phyloP scores from a whole-genome alignment of 1,140 invertebrate genomes.

The Drosophila kanapiae region DNA sequence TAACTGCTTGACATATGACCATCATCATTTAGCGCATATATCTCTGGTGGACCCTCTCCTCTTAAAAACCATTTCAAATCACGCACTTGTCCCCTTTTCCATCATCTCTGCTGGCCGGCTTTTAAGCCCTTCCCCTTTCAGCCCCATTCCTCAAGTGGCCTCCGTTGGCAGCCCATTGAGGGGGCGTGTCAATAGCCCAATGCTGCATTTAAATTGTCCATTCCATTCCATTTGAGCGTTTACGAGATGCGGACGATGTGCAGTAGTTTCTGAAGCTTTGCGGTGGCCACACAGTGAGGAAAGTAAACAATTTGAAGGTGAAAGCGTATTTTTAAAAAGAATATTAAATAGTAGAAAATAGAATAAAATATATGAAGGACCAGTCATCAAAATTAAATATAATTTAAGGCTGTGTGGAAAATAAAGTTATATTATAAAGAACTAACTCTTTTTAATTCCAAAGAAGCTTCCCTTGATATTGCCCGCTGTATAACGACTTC shows the following conservation, averaged over 20 bases:
- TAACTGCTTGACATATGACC: constrained; percentile 68
- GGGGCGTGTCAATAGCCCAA: constrained; percentile 72
- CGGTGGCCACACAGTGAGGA: constrained; percentile 6
- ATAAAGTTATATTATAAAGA: too few species aligned
- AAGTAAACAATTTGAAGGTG: too few species aligned
- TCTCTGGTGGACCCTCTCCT: constrained; percentile 28
- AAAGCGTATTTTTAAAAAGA: not conserved
- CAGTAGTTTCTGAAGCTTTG: constrained; percentile 52
- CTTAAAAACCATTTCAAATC: constrained; percentile 73
- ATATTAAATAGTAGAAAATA: too few species aligned
- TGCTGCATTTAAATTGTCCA: constrained; percentile 70
- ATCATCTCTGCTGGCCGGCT: not conserved
- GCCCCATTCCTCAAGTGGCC: constrained; percentile 5
- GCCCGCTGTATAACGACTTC: too few species aligned
- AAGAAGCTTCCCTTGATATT: not conserved
- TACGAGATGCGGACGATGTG: constrained; percentile 63
- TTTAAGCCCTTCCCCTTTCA: not conserved
- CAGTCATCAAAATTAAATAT: too few species aligned
- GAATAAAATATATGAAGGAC: too few species aligned
- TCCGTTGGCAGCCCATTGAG: constrained; percentile 53
- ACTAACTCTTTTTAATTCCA: too few species aligned
- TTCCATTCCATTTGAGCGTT: constrained; percentile 65
- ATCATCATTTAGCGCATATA: constrained; percentile 66
- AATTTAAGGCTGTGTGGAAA: too few species aligned
- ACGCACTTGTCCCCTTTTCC: constrained; percentile 28